Evolutionary conservation across 2,113 vertebrate genomes (phyloP), one percentile per base, ranked within the genome.

Genomic region (Philantomba maxwellii): DNA sequence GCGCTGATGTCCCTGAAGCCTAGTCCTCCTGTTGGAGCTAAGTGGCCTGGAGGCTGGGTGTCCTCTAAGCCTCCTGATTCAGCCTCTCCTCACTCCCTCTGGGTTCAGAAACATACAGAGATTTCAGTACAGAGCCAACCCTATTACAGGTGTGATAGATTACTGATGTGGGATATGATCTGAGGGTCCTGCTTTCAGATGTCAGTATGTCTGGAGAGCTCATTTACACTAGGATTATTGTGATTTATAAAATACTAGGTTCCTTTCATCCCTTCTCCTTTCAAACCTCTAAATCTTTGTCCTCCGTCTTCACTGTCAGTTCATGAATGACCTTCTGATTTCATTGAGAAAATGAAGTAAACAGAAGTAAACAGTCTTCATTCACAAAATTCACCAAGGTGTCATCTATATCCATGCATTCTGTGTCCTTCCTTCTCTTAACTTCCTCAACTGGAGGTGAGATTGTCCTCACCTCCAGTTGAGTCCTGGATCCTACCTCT

Each of bases 181-280:
- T 73, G 30, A 90, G 28, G 33, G 51, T 28, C 89, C 39, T 36
- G 45, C 83, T 77, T 93, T 49, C 19, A 30, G 62, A 39, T 66
- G 45, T 77, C 55, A 53, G 1, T n/a, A 43, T 58, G 62, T 53
- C n/a, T 85, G 19, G 53, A 77, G 78, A 25, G 36, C 39, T 73
- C 3, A 82, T 75, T 49, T 33, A 75, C 16, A 87, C 58, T 83
- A 26, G 19, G 28, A 43, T 75, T 45, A 4, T 5, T 45, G n/a
- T 36, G 55, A 89, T 21, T 87, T 77, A 92, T 89, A 92, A 94
- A 91, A 66, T 39, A 55, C 9, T 26, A n/a, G 57, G 49, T 92
- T 94, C 33, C 73, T 87, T 89, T 92, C 70, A 26, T 91, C 83
- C 49, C n/a, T 93, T 91, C 30, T 80, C 45, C 92, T 78, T 81